Evolutionary conservation across 2,113 vertebrate species (phyloP).

Genomic region (Camelus dromedarius): DNA sequence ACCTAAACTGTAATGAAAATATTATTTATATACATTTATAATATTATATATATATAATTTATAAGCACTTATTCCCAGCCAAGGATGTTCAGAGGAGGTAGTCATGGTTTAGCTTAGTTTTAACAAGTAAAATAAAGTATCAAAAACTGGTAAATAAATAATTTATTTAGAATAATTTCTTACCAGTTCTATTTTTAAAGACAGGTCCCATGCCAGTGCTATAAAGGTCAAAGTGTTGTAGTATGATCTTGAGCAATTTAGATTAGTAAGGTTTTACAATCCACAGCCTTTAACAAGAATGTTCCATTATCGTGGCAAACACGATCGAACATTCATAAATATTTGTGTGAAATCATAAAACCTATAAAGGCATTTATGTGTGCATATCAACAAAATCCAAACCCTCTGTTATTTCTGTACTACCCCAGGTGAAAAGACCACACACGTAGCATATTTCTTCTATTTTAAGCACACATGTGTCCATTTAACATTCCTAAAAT

Average conservation of each 20-base stretch:
- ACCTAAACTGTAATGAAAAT: background rate
- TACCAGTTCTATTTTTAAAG: conserved; percentile 50
- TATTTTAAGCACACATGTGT: background rate
- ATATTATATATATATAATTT: background rate
- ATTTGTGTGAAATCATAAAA: conserved; percentile 24
- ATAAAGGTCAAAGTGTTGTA: conserved; percentile 49
- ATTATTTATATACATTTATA: background rate
- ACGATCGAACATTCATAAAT: conserved; percentile 48
- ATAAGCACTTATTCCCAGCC: background rate
- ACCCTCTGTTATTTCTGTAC: conserved; percentile 26
- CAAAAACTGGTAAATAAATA: background rate
- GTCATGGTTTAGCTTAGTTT: background rate
- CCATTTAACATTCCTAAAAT: conserved; percentile 43
- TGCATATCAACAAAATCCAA: conserved; percentile 39
- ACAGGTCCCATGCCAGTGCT: background rate
- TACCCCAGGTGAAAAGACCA: background rate
- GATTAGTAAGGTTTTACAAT: conserved; percentile 59
- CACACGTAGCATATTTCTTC: background rate
- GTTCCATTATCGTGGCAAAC: conserved; percentile 22
- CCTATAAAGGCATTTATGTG: background rate
- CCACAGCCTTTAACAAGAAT: background rate
- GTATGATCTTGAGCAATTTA: background rate
- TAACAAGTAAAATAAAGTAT: background rate
- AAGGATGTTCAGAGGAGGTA: background rate
- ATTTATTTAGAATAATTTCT: background rate